Evolutionary conservation across 2,113 vertebrate genomes (phyloP), one percentile per base, ranked within the genome.

Genomic region (Rhineura floridana): DNA sequence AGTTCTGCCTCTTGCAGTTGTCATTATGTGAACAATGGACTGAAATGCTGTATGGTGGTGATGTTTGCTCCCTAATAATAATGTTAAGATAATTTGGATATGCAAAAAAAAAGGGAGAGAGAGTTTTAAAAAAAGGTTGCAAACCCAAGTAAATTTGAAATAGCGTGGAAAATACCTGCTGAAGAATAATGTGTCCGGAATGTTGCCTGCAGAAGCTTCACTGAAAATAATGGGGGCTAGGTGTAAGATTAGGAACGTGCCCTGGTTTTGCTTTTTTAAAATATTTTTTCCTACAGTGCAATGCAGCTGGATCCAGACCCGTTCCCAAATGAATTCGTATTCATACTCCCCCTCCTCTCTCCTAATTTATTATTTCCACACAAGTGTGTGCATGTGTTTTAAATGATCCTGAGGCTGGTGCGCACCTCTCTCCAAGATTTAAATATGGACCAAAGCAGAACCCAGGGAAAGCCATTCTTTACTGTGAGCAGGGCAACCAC

Each of bases 401-500:
- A n/a, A n/a, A 59, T 59, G 55, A 59, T 59, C 55, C 55, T 5
- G 4, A 19, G 21, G 21, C 55, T 59, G 55, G 55, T 59, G 21
- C 21, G 55, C 44, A 13, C 30, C 48, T 93, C 84, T 89, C 36
- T 87, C 83, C 48, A 81, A 5, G 44, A 44, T 36, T 84, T 59
- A 8, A 15, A 28, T 77, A 48, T 30, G 44, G 44, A 76, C 25
- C 3, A 6, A 48, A 48, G 13, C 25, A 19, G 36, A 72, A 72
- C 36, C 1, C n/a, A 48, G 44, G 75, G 75, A 73, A 84, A 84
- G 67, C 13, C 30, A 25, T 28, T 67, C 11, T n/a, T 73, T 55
- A 84, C 52, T 72, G n/a, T 15, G 83, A 84, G 23, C 83, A 17
- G 75, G 52, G 17, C 30, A 78, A 44, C 85, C 85, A 19, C 6